Conservation (phyloP, 2,888 invertebrate genomes). For the Aporophyla nigra region DNA sequence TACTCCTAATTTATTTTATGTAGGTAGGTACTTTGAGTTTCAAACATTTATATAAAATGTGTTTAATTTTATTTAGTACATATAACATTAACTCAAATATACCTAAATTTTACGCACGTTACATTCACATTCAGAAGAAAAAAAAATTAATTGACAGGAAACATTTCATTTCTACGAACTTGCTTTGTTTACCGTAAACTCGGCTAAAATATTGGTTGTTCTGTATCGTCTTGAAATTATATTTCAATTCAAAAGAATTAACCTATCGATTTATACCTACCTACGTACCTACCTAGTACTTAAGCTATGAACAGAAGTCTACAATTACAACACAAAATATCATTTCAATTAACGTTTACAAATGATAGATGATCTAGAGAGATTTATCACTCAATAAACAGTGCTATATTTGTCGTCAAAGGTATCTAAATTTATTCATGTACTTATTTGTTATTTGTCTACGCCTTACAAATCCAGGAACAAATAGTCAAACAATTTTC, state of each 20-base stretch:
- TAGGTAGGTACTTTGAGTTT: background rate
- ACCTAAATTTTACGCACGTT: too few species aligned
- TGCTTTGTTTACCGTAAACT: background rate
- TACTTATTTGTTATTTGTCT: background rate
- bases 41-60: background rate
- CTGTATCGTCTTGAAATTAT: conserved; percentile 3
- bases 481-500: conserved; percentile 13
- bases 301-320: background rate
- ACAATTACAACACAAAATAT: background rate
- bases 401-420: background rate
- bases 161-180: conserved; percentile 27
- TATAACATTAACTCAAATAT: background rate
- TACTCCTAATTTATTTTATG: background rate
- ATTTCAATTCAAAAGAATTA: conserved; percentile 22
- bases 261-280: conserved; percentile 6
- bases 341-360: background rate
- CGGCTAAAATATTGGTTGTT: background rate
- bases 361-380: background rate
- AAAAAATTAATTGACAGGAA: conserved; percentile 2
- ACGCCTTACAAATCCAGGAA: background rate
- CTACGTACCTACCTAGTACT: too few species aligned
- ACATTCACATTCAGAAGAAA: background rate
- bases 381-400: too few species aligned
- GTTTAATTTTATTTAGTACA: background rate
- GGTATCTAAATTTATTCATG: background rate